phyloP scores from a whole-genome alignment of 2,888 invertebrate genomes.

The Xestoiulus laeticollis region DNA sequence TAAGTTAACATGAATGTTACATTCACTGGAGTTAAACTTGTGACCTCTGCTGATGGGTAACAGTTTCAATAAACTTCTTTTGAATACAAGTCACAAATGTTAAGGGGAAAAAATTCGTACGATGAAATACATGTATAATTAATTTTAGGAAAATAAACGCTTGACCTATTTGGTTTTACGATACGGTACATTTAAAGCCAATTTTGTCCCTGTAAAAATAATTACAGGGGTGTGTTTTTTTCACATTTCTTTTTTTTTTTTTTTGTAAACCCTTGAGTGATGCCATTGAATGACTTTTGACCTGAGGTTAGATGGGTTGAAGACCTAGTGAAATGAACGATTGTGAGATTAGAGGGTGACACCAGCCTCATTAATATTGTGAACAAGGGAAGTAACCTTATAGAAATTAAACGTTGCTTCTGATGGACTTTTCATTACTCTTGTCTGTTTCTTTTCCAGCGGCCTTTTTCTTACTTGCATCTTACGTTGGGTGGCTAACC shows the following conservation, averaged over 20 bases:
- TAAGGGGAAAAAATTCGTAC: no score
- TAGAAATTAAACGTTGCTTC: neutral
- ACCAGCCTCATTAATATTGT: no score
- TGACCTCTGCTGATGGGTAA: no score
- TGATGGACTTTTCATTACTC: neutral
- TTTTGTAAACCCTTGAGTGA: neutral
- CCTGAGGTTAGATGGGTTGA: neutral
- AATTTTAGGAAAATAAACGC: neutral
- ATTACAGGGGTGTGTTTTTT: no score
- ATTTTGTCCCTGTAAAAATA: no score
- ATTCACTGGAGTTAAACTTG: no score
- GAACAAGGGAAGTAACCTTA: no score
- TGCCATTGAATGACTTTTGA: neutral
- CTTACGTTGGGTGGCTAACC: slow-evolving; percentile 36
- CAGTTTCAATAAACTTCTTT: no score
- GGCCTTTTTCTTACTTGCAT: neutral
- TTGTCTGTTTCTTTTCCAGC: neutral
- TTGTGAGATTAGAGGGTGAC: neutral
- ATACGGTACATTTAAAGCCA: neutral
- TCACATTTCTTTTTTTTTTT: neutral
- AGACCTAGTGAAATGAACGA: neutral
- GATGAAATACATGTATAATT: no score
- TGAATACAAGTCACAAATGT: no score
- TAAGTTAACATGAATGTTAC: no score
- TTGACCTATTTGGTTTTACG: neutral